phyloP scores from a whole-genome alignment of 92 coral and sea anemone species.

The Parazoanthus darwini region DNA sequence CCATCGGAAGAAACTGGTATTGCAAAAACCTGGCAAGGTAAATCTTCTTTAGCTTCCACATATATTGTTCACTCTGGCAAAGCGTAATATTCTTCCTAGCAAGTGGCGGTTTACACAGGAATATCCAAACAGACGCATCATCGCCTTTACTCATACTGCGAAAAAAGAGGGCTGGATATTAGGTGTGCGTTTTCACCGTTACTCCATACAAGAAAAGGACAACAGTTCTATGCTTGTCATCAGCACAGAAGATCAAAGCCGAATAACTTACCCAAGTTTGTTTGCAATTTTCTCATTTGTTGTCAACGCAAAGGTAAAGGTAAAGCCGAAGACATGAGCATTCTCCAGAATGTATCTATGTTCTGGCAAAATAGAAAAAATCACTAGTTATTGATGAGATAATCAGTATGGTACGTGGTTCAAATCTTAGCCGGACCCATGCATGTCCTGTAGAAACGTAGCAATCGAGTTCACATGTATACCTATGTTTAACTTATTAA shows the following conservation, averaged over 20 bases:
- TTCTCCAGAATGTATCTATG: conserved; percentile 77
- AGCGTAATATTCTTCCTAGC: not conserved
- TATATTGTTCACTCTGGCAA: conserved; percentile 27
- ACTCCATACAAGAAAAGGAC: no score
- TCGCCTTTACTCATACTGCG: not conserved
- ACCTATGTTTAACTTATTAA: no score
- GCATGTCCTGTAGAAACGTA: no score
- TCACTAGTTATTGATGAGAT: no score
- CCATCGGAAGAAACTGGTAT: conserved; percentile 29
- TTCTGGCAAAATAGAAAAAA: conserved; percentile 42
- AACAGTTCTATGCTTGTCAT: not conserved
- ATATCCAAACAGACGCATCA: conserved; percentile 28
- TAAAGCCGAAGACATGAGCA: conserved; percentile 55
- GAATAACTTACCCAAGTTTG: conserved; percentile 29
- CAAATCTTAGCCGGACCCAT: no score
- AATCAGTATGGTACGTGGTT: no score
- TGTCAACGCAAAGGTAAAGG: conserved; percentile 70
- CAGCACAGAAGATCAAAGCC: not conserved
- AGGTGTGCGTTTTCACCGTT: no score
- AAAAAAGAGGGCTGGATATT: not conserved
- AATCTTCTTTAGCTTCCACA: conserved; percentile 35
- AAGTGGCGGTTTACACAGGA: conserved; percentile 37
- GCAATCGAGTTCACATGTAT: no score
- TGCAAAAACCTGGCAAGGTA: conserved; percentile 37
- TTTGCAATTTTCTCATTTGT: conserved; percentile 55